Base-by-base conservation (phyloP, 2,888 invertebrate species). In the Parnassius orleans region DNA sequence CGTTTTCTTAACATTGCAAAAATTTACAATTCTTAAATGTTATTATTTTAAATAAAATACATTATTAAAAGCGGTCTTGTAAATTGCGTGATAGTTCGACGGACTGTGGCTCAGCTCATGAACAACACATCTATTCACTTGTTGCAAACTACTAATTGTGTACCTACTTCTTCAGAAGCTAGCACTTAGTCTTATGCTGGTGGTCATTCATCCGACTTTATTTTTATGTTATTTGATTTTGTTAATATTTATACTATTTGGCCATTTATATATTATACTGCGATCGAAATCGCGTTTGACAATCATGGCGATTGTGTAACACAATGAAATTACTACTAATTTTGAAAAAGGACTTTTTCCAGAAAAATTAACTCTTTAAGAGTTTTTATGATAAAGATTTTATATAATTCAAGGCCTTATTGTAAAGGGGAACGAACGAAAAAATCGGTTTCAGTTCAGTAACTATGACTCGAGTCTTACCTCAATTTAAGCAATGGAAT, bases 391-490 rank as follows among this genome's bases (percentile, higher is more conserved):
- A 33, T 33, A 33, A 33, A 1, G 33, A 33, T 15, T 55, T 12
- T 52, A 48, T 15, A 47, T 47, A 14, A 12, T 46, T 61, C 61
- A 61, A 57, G 57, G 61, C 10, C 42, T 53, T 14, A 43, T 53
- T 66, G 41, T 55, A 46, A 58, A 59, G 61, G 60, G 65, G 57
- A 65, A 60, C 65, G 66, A 67, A 56, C 55, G 55, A 53, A 60
- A 56, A 63, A 51, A 63, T 19, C 14, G 65, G 67, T 73, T 67
- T 69, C 78, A 75, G 80, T 83, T 81, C 78, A 85, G 52, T 73
- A 68, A 68, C 44, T 67, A 67, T 74, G 81, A 80, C 87, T 85
- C 86, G 89, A 89, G 87, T 86, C 78, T 78, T 90, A 88, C 83
- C 79, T 77, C 78, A 75, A 69, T 79, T 78, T 75, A 74, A 69